phyloP scores from a whole-genome alignment of 2,113 vertebrate genomes.

The Oceanites oceanicus region DNA sequence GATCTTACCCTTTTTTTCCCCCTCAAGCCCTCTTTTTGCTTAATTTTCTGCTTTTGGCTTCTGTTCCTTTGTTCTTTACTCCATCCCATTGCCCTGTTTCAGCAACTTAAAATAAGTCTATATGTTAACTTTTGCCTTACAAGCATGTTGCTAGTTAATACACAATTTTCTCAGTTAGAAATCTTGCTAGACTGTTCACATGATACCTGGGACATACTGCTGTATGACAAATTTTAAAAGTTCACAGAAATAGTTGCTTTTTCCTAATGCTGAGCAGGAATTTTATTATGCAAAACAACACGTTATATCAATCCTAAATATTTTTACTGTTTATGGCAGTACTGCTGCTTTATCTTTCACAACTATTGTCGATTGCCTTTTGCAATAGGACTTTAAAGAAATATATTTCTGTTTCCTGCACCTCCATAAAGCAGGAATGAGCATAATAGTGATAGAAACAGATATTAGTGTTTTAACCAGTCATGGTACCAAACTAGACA shows the following conservation, averaged over 20 bases:
- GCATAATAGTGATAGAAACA: background rate
- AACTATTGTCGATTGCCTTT: background rate
- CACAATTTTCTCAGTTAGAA: background rate
- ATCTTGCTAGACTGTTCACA: background rate
- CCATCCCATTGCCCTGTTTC: background rate
- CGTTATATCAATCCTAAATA: background rate
- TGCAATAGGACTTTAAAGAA: background rate
- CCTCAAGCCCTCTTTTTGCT: background rate
- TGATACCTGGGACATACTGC: background rate
- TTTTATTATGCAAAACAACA: background rate
- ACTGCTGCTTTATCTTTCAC: background rate
- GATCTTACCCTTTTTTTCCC: accelerated
- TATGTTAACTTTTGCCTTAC: background rate
- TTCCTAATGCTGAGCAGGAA: background rate
- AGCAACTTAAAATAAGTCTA: background rate
- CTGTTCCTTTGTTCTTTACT: background rate
- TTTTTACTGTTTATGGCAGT: background rate
- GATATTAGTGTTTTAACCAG: background rate
- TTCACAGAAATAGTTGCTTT: background rate
- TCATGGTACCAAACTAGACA: background rate
- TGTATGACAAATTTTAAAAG: background rate
- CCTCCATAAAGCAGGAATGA: background rate
- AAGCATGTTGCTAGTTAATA: background rate
- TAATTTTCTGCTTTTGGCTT: background rate
- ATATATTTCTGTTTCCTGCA: background rate